phyloP scores from a whole-genome alignment of 92 coral and sea anemone genomes.

The Diadumene lineata region DNA sequence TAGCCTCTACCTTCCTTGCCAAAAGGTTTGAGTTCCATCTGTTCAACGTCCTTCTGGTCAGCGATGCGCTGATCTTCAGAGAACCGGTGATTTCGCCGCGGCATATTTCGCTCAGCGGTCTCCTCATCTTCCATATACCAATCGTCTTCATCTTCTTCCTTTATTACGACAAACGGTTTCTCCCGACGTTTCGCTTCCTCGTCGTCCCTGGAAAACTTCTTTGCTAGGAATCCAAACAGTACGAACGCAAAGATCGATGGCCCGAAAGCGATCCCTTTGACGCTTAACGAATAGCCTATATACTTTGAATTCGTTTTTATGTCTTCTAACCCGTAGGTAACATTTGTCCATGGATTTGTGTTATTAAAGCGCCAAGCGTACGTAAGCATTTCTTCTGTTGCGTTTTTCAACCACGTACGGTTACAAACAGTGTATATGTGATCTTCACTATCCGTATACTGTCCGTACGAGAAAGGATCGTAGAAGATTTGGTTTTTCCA shows the following conservation, averaged over 20 bases:
- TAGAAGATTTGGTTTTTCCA: constrained; percentile 92
- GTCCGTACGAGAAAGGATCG: constrained; percentile 73
- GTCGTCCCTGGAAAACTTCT: constrained; percentile 67
- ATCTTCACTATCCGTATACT: constrained; percentile 62
- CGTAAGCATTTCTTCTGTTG: constrained; percentile 61
- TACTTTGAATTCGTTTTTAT: constrained; percentile 77
- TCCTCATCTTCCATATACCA: constrained; percentile 15
- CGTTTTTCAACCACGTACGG: constrained; percentile 68
- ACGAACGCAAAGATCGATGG: constrained; percentile 71
- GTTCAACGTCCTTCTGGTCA: neutral
- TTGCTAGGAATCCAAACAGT: constrained; percentile 68
- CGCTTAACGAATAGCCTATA: constrained; percentile 51
- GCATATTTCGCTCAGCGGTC: neutral
- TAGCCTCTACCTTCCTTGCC: neutral
- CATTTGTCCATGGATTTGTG: constrained; percentile 63
- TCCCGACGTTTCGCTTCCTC: constrained; percentile 16
- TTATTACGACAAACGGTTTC: constrained; percentile 8
- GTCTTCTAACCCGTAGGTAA: constrained; percentile 65
- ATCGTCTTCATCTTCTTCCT: constrained; percentile 27
- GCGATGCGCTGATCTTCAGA: neutral
- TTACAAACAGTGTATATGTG: constrained; percentile 68
- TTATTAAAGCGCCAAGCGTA: constrained; percentile 80
- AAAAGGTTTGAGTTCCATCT: constrained; percentile 1
- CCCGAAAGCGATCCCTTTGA: constrained; percentile 80
- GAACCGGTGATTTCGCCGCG: neutral